Base-by-base conservation (phyloP, 2,797 vertebrate species). In the Malacoctenus gilli region DNA sequence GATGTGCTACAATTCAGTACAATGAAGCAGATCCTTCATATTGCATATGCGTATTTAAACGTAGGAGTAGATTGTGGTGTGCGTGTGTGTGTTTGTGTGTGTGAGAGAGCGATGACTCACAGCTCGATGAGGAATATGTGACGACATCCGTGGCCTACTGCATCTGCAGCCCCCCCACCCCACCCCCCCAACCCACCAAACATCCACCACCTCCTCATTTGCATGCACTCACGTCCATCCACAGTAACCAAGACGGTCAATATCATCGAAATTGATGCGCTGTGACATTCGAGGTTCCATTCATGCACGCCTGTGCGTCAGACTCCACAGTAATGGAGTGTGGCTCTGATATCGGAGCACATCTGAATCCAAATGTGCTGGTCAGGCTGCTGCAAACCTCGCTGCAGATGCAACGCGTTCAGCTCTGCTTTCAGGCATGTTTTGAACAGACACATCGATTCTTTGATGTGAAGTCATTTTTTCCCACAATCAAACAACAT, bases 131-230 rank as follows among this genome's bases (percentile, higher is more conserved):
- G 19, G 2, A 14, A 28, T 28, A 47, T 55, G 15, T 59, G 54
- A 55, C 75, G 63, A 75, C 68, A 55, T 75, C 79, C 75, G 32
- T 39, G 41, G 8, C 49, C 36, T 31, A 63, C 46, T 69, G 53
- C 57, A 55, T 62, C 70, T 66, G 67, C 74, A 72, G 34, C 54
- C 46, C 47, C 36, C 34, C 23, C 7, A 20, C 35, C 18, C 16
- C 61, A n/a, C 39, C 18, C 31, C 44, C 38, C 35, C 42, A 9
- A n/a, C 39, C 52, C 4, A 0, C 38, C 47, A 53, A 35, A 31
- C 30, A 32, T 1, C 8, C 7, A 8, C 8, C 2, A 28, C 25
- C 25, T 28, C 25, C 25, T 28, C 25, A 28, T 28, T 9, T 9
- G 4, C 2, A 28, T 28, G 25, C 25, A 28, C 25, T 2, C 25